Percentiles rank a stretch among this genome's conserved stretches.
phyloP scores from a whole-genome alignment of 2,113 vertebrate species.

The Otolemur garnettii region DNA sequence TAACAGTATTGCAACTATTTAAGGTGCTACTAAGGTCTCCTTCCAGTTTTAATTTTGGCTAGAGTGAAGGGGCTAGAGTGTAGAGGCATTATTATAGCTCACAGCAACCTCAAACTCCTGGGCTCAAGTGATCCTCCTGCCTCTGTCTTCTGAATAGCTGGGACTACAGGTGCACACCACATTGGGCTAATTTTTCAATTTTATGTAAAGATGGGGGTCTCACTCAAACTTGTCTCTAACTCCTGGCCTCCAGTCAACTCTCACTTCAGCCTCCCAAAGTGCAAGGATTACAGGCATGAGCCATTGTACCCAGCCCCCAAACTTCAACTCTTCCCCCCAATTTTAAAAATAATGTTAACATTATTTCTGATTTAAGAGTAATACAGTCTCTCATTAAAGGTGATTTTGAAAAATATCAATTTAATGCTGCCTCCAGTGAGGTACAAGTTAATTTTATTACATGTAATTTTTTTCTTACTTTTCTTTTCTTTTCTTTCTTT shows the following conservation, averaged over 20 bases:
- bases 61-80: background rate
- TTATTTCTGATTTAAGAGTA: conserved; percentile 16
- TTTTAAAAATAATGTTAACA: background rate
- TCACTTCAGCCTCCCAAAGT: background rate
- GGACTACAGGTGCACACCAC: background rate
- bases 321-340: background rate
- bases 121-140: background rate
- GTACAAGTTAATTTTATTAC: conserved; percentile 23
- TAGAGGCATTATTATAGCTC: background rate
- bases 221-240: background rate
- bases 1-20: background rate
- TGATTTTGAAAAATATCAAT: conserved; percentile 29
- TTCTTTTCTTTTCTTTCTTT: too few relatives aligned
- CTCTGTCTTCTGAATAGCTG: background rate
- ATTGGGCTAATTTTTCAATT: too few relatives aligned
- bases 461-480: background rate
- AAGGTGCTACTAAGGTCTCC: background rate
- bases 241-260: background rate
- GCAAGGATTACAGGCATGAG: background rate
- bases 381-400: background rate
- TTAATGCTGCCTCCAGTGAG: background rate
- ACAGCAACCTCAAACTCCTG: background rate
- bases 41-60: background rate
- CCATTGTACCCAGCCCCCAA: accelerated
- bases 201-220: too few relatives aligned